Evolutionary conservation across 2,888 invertebrate genomes (phyloP).

Genomic region (Ormyrus rosae): DNA sequence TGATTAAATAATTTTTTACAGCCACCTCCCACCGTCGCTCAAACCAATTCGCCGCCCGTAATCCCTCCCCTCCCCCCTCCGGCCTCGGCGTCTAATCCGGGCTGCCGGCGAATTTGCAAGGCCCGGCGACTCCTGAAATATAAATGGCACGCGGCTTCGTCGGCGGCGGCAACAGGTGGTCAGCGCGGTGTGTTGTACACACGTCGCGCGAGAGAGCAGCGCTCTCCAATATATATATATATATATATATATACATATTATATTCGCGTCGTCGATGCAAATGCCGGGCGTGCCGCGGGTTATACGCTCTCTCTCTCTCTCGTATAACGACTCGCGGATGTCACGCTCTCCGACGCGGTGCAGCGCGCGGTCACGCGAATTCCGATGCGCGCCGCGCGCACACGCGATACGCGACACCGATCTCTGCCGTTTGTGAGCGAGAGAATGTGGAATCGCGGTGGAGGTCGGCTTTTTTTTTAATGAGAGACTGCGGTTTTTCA

Average conservation of each 20-base stretch:
- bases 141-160: constrained; percentile 64
- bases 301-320: constrained; percentile 63
- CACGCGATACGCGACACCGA: too few species aligned
- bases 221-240: constrained; percentile 56
- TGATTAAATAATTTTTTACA: too few species aligned
- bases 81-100: background rate
- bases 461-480: too few species aligned
- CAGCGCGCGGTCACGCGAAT: constrained; percentile 57
- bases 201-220: constrained; percentile 66
- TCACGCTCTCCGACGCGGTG: constrained; percentile 42
- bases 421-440: constrained; percentile 21
- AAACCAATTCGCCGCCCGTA: background rate
- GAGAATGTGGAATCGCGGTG: too few species aligned
- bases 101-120: constrained; percentile 11
- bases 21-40: too few species aligned
- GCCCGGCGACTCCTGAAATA: constrained; percentile 68
- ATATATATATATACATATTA: constrained; percentile 63
- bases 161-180: constrained; percentile 73
- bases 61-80: too few species aligned
- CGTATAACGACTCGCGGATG: constrained; percentile 65
- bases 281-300: constrained; percentile 69
- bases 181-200: constrained; percentile 66
- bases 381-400: constrained; percentile 6
- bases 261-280: constrained; percentile 73
- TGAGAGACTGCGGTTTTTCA: too few species aligned